A percentile compares a stretch with the other conserved stretches of the same genome.
Evolutionary conservation across 2,888 invertebrate genomes (phyloP).

Genomic region (Melanostoma scalare): DNA sequence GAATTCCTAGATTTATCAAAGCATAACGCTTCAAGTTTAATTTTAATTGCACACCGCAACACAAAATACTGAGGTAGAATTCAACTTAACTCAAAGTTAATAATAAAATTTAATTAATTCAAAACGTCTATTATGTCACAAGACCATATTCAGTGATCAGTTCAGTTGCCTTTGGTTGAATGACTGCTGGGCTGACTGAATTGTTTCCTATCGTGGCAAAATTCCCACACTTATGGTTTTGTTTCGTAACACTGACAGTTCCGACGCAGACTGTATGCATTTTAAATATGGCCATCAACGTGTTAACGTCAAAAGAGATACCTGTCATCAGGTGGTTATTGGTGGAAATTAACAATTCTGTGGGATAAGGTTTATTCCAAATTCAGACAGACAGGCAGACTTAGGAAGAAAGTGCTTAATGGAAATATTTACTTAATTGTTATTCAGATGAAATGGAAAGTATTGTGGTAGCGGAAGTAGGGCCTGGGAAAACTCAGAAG

Average conservation of each 20-base stretch:
- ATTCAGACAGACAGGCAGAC: too few relatives aligned
- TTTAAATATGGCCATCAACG: too few relatives aligned
- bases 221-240: slow-evolving; percentile 62
- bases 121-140: slow-evolving; percentile 65
- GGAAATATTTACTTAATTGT: too few relatives aligned
- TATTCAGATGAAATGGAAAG: too few relatives aligned
- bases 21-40: slow-evolving; percentile 17
- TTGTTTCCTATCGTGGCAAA: slow-evolving; percentile 57
- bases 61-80: slow-evolving; percentile 33
- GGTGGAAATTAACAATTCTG: too few relatives aligned
- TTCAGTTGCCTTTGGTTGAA: slow-evolving; percentile 45
- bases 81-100: slow-evolving; percentile 53
- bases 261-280: not conserved
- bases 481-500: too few relatives aligned
- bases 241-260: slow-evolving; percentile 43
- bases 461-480: too few relatives aligned
- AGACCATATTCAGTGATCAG: slow-evolving; percentile 48
- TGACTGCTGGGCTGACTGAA: slow-evolving; percentile 43
- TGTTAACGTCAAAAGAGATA: too few relatives aligned
- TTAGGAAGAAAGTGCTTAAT: too few relatives aligned
- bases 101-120: slow-evolving; percentile 52
- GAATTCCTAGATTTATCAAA: not conserved
- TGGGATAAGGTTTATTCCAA: too few relatives aligned
- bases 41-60: slow-evolving; percentile 53
- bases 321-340: too few relatives aligned